Evolutionary conservation across 2,888 invertebrate species (phyloP).

Genomic region (Drosophila flavopinicola): DNA sequence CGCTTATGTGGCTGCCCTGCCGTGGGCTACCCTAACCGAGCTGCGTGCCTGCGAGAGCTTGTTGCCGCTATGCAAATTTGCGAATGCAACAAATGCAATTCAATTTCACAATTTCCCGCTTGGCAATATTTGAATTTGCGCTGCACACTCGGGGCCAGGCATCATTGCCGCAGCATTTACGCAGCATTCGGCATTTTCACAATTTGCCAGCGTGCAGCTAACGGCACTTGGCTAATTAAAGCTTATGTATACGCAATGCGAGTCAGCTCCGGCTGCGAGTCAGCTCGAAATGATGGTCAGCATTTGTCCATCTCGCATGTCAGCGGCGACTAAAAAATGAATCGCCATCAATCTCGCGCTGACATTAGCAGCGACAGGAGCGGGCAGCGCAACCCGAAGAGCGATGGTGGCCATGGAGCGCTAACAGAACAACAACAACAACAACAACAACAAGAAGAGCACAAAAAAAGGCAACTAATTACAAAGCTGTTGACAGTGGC

Average conservation of each 20-base stretch:
- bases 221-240: conserved; percentile 52
- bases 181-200: background rate
- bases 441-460: background rate
- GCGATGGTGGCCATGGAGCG: conserved; percentile 15
- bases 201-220: conserved; percentile 1
- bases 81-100: conserved; percentile 8
- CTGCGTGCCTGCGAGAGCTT: background rate
- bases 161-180: background rate
- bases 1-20: conserved; percentile 8
- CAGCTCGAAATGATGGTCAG: conserved; percentile 48
- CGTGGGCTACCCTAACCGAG: background rate
- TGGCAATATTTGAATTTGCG: conserved; percentile 21
- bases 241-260: conserved; percentile 30
- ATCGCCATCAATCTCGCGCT: conserved; percentile 68
- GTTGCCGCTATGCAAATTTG: conserved; percentile 18
- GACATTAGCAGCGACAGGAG: conserved; percentile 51
- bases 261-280: conserved; percentile 13
- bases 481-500: conserved; percentile 56
- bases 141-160: background rate
- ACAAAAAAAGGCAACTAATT: conserved; percentile 65
- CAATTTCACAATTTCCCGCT: conserved; percentile 16
- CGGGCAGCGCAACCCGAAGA: conserved; percentile 4
- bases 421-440: background rate
- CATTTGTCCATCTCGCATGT: conserved; percentile 68
- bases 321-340: conserved; percentile 64